Conservation (phyloP, 2,888 invertebrate genomes). For the Baronia brevicornis region DNA sequence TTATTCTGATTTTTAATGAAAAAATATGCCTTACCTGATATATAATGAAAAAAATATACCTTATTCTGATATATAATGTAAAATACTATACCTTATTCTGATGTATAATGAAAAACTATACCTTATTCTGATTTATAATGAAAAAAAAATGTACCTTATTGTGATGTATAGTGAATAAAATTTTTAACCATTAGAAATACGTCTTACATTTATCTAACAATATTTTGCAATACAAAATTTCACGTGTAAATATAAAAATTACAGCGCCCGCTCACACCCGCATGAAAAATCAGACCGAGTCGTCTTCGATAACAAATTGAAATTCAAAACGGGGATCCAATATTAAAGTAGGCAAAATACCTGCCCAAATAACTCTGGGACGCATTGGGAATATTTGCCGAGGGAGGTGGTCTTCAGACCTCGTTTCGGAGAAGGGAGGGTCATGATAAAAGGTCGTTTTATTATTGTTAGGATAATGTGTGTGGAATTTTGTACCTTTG, state of each 20-base stretch:
- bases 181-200: too few relatives aligned
- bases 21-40: too few relatives aligned
- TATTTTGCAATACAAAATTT: conserved; percentile 4
- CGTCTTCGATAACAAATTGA: conserved; percentile 32
- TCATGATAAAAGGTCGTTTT: conserved; percentile 15
- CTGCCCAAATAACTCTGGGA: conserved; percentile 34
- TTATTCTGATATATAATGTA: too few relatives aligned
- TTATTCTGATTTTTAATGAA: too few relatives aligned
- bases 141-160: too few relatives aligned
- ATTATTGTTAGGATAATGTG: conserved; percentile 13
- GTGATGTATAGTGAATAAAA: too few relatives aligned
- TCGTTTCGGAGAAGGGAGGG: conserved; percentile 11
- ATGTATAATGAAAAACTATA: too few relatives aligned
- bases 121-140: too few relatives aligned
- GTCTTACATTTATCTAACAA: too few relatives aligned
- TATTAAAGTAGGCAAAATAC: conserved; percentile 36
- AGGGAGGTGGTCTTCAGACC: conserved; percentile 16
- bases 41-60: too few relatives aligned
- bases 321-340: conserved; percentile 35
- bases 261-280: conserved; percentile 12
- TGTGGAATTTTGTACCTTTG: conserved; percentile 6
- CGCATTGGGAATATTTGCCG: conserved; percentile 30
- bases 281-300: conserved; percentile 17
- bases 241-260: conserved; percentile 11
- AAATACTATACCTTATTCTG: too few relatives aligned